Conservation (phyloP, 2,113 vertebrate genomes). For the Spilogale gracilis region DNA sequence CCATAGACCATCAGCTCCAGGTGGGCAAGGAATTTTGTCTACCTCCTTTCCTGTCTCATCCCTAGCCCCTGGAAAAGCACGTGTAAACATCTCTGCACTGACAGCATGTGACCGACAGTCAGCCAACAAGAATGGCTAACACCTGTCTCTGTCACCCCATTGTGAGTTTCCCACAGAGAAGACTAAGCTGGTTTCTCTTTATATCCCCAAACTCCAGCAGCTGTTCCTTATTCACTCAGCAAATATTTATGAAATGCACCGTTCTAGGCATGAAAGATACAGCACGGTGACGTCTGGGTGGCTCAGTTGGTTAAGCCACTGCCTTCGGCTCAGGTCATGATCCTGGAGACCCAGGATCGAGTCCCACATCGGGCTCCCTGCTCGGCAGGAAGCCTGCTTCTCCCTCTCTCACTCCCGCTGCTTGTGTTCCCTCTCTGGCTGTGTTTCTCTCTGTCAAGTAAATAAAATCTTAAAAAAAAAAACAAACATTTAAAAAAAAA, state of each 20-base stretch:
- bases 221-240: not conserved
- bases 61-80: not conserved
- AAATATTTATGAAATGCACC: not conserved
- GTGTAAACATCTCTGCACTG: not conserved
- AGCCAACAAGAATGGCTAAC: not conserved
- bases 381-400: too few relatives aligned
- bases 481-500: too few relatives aligned
- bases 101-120: fast-evolving
- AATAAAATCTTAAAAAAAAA: too few relatives aligned
- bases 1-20: not conserved
- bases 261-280: not conserved
- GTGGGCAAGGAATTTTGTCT: not conserved
- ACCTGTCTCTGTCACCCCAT: not conserved
- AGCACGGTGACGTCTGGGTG: too few relatives aligned
- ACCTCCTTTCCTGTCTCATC: not conserved
- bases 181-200: too few relatives aligned
- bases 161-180: not conserved
- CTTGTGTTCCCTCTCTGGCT: too few relatives aligned
- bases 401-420: too few relatives aligned
- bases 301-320: too few relatives aligned
- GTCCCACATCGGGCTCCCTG: too few relatives aligned
- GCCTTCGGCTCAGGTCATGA: too few relatives aligned
- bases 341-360: too few relatives aligned
- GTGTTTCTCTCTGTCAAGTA: too few relatives aligned
- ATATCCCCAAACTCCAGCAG: not conserved